Base-by-base conservation (phyloP, 2,797 vertebrate species). In the Basileuterus tristriatus region DNA sequence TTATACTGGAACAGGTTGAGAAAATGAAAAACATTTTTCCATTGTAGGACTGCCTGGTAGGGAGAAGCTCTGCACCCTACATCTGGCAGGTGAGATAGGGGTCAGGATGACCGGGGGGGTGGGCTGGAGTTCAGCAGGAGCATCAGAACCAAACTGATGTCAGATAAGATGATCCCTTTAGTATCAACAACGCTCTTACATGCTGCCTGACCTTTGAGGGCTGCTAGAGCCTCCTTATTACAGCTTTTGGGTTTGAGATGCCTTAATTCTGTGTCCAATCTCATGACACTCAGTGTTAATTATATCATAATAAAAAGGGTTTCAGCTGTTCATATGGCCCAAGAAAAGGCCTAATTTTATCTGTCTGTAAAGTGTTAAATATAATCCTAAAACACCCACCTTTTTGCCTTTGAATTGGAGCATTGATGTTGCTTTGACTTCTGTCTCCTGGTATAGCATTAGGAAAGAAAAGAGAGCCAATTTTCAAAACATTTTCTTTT, bases 311-410 rank as follows among this genome's bases (percentile, higher is more conserved):
- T 30, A 41, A 59, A 83, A 92, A 50, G 7, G 2, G 4, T 47
- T 53, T 87, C 58, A 55, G 29, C 13, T 78, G 26, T 44, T 89
- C 50, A 44, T 24, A 7, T 6, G 49, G 36, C 36, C 81, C 37
- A 92, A 47, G 14, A 72, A 80, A 86, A 92, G 6, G 11, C 14
- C 21, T 34, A 11, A 44, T 47, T 70, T 64, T 69, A 34, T 53
- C 22, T 29, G 9, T 21, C 16, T 50, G 7, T 6, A 34, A 60
- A 46, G 10, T 34, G 39, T 62, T 41, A 74, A 83, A 71, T 26
- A 16, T n/a, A 37, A 72, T n/a, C 15, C 36, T 60, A 9, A 70
- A 83, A 3, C 0, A 10, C 15, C 2, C 19, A 43, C 8, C 1
- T 58, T 79, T 64, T 64, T 49, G 6, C 39, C 50, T 91, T 84